Percentiles rank a stretch among this genome's conserved stretches.
phyloP scores from a whole-genome alignment of 2,113 vertebrate species.

The Gasterosteus nipponicus region DNA sequence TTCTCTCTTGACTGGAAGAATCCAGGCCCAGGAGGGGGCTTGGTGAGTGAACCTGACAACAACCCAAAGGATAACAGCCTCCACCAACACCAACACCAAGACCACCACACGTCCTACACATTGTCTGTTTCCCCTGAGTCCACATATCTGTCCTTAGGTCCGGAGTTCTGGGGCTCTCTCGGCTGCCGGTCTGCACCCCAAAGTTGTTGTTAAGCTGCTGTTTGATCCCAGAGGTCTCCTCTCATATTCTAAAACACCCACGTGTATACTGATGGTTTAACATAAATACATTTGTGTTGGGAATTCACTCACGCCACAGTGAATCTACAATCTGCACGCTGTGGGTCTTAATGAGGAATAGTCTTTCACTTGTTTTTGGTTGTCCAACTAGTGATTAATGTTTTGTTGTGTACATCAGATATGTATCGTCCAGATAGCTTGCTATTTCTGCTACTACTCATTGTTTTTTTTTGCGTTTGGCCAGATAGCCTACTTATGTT shows the following conservation, averaged over 20 bases:
- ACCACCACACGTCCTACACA: slow-evolving; percentile 10
- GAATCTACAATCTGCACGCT: background rate
- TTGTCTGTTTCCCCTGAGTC: slow-evolving; percentile 35
- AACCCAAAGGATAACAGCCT: slow-evolving; percentile 45
- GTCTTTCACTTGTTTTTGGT: background rate
- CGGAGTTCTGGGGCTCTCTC: slow-evolving; percentile 37
- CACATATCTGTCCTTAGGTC: slow-evolving; percentile 59
- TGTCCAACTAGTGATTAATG: background rate
- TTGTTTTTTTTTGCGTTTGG: background rate
- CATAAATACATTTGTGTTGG: slow-evolving; percentile 6
- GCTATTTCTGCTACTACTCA: background rate
- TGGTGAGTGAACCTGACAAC: slow-evolving; percentile 56
- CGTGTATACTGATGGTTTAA: slow-evolving; percentile 23
- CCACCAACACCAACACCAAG: background rate
- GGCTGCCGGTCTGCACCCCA: slow-evolving; percentile 47
- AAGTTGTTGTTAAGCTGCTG: slow-evolving; percentile 30
- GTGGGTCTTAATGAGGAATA: background rate
- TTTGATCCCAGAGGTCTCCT: slow-evolving; percentile 46
- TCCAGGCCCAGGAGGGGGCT: slow-evolving; percentile 34
- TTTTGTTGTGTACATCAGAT: background rate
- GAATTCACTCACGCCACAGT: slow-evolving; percentile 9
- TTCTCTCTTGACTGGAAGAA: slow-evolving; percentile 40
- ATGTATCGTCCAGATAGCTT: background rate
- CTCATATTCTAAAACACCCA: slow-evolving; percentile 22
- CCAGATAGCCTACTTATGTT: background rate